Evolutionary conservation across 2,888 invertebrate genomes (phyloP).

Genomic region (Alloscopus bannaensis): DNA sequence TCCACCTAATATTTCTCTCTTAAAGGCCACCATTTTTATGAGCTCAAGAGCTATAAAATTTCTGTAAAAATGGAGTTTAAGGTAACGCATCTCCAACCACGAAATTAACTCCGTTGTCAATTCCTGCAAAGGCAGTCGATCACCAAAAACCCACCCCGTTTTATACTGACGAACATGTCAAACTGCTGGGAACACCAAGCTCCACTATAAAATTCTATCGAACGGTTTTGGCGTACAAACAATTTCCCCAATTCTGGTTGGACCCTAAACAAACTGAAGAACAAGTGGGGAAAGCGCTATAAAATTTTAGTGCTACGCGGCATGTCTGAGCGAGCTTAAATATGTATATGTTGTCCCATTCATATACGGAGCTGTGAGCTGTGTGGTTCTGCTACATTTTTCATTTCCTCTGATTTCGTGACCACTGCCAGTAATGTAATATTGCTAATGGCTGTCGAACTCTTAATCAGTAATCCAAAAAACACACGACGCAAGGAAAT

Average conservation of each 20-base stretch:
- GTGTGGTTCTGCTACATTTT: conserved; percentile 11
- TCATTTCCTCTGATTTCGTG: conserved; percentile 14
- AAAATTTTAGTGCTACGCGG: too few species aligned
- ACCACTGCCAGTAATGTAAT: conserved; percentile 21
- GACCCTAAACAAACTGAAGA: too few species aligned
- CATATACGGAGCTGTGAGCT: too few species aligned
- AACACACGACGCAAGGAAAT: not conserved
- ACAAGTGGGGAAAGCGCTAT: too few species aligned
- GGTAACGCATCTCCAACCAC: not conserved
- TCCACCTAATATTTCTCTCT: too few species aligned
- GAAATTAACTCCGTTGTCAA: not conserved
- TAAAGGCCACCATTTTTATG: conserved; percentile 53
- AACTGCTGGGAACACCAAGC: too few species aligned
- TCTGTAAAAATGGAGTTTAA: not conserved
- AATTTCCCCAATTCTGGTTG: too few species aligned
- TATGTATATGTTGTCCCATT: too few species aligned
- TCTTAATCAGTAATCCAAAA: conserved; percentile 17
- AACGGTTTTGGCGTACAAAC: too few species aligned
- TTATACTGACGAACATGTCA: too few species aligned
- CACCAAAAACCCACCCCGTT: conserved; percentile 3
- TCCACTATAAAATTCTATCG: too few species aligned
- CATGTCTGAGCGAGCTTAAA: too few species aligned
- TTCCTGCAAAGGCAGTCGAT: not conserved
- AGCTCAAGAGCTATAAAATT: conserved; percentile 45
- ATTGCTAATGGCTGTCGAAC: conserved; percentile 27